Evolutionary conservation across 2,888 invertebrate genomes (phyloP), one percentile per base, ranked within the genome.

Genomic region (Griposia aprilina): DNA sequence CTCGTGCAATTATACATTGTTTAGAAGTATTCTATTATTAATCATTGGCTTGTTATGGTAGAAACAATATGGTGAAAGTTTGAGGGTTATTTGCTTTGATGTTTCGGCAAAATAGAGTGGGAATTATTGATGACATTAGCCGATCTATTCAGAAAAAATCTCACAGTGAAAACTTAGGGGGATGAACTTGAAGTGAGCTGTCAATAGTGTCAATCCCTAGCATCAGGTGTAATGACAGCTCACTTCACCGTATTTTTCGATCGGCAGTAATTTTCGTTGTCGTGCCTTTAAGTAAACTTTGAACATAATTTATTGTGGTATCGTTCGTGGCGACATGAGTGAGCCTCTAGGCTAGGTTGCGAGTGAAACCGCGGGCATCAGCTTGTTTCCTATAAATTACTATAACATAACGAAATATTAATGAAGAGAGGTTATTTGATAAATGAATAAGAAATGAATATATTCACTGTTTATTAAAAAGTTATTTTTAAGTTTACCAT

Each of bases 1-100:
- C 79, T 86, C 84, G 69, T 81, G 78, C 87, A 87, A 87, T 87
- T 88, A 88, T 72, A 80, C 87, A 87, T 85, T 87, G 87, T 83
- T 79, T 76, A 55, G 67, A 69, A 45, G 15, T 65, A 76, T 86
- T 81, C 65, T 82, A 76, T 80, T 88, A 87, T 88, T 84, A 88
- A 88, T 87, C 88, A 86, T 81, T 75, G 74, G 41, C 72, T 75
- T 66, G 84, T 84, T 84, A 83, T 75, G 26, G 52, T 67, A 4
- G 67, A 67, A 70, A 79, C 83, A 86, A 79, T 86, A 79, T 79
- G 80, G 81, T 62, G 83, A 84, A 84, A 84, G 84, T 76, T 71
- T 17, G n/a, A 66, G 36, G 57, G 59, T 1, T 30, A 77, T 76
- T 74, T 77, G 63, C 78, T 82, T 82, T 78, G 68, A 82, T 74